Evolutionary conservation across 1,140 invertebrate genomes (phyloP).

Genomic region (Nylanderia fulva): DNA sequence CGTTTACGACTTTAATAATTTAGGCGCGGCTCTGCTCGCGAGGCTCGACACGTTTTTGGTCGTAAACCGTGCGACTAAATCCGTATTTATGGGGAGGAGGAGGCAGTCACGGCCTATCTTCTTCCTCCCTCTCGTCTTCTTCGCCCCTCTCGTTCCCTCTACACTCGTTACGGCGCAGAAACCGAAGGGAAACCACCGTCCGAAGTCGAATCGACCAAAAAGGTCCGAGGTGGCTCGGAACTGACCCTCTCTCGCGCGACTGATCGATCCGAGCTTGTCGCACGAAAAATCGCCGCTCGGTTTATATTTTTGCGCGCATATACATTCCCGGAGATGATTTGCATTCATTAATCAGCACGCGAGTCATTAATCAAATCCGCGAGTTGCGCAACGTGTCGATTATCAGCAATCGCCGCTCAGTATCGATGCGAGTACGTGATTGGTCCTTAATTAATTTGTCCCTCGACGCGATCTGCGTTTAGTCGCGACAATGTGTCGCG

Average conservation of each 20-base stretch:
- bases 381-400: slow-evolving; percentile 50
- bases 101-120: slow-evolving; percentile 70
- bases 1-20: slow-evolving; percentile 86
- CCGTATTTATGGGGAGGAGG: slow-evolving; percentile 85
- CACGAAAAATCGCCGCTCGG: slow-evolving; percentile 18
- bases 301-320: slow-evolving; percentile 14
- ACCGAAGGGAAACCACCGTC: slow-evolving; percentile 19
- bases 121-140: slow-evolving; percentile 36
- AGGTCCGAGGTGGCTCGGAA: neutral
- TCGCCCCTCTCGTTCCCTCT: slow-evolving; percentile 46
- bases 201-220: slow-evolving; percentile 14
- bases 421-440: slow-evolving; percentile 5
- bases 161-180: neutral
- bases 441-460: slow-evolving; percentile 49
- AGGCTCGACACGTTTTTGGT: slow-evolving; percentile 85
- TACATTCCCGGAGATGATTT: slow-evolving; percentile 18
- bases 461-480: slow-evolving; percentile 15
- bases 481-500: neutral
- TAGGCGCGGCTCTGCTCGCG: slow-evolving; percentile 84
- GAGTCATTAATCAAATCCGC: slow-evolving; percentile 52
- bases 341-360: slow-evolving; percentile 52
- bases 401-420: neutral
- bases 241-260: slow-evolving; percentile 31
- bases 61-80: slow-evolving; percentile 85
- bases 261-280: slow-evolving; percentile 45